Conservation (phyloP, 2,888 invertebrate genomes). For the Ophonus ardosiacus region DNA sequence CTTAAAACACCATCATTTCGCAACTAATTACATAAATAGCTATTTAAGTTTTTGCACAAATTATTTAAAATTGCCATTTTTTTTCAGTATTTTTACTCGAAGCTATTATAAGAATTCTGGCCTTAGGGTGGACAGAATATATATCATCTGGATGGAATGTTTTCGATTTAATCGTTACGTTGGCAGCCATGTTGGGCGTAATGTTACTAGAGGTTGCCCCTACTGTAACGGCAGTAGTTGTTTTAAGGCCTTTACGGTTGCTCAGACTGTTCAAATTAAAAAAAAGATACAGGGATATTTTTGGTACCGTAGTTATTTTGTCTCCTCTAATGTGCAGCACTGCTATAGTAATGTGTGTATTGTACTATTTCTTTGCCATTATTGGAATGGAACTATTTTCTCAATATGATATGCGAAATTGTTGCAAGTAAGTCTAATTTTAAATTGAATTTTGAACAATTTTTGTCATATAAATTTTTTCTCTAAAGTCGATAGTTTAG, state of each 20-base stretch:
- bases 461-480: too few relatives aligned
- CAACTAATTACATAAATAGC: too few relatives aligned
- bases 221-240: conserved; percentile 84
- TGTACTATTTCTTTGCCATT: conserved; percentile 94
- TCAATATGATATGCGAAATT: conserved; percentile 85
- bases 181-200: conserved; percentile 83
- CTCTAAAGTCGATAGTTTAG: too few relatives aligned
- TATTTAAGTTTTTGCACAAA: too few relatives aligned
- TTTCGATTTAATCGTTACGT: conserved; percentile 85
- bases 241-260: conserved; percentile 84
- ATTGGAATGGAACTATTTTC: conserved; percentile 94
- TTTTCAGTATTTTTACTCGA: conserved; percentile 87
- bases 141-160: conserved; percentile 91
- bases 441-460: not conserved
- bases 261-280: conserved; percentile 87
- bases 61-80: too few relatives aligned
- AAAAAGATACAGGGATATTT: conserved; percentile 89
- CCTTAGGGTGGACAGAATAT: conserved; percentile 84
- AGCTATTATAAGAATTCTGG: conserved; percentile 84
- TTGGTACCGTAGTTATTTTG: conserved; percentile 88
- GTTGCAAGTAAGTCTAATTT: conserved; percentile 84
- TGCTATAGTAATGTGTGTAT: conserved; percentile 87
- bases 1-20: too few relatives aligned
- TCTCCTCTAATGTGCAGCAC: conserved; percentile 91
- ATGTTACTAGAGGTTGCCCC: conserved; percentile 83